Evolutionary conservation across 2,797 vertebrate species (phyloP).

Genomic region (Pangasius macronema): DNA sequence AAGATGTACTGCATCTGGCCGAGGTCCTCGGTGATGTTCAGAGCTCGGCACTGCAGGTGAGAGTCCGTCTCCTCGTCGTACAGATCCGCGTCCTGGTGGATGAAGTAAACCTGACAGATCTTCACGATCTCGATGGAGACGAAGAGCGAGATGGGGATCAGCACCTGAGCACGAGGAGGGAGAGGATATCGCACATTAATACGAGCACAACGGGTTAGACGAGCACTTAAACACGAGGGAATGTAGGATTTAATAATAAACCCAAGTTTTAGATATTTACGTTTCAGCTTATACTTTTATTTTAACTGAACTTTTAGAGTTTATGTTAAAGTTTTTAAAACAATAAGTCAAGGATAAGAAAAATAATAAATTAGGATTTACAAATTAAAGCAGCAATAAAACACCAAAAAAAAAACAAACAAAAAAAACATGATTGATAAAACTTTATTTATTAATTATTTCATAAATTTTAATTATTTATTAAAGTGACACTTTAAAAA

Average conservation of each 20-base stretch:
- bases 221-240: not conserved
- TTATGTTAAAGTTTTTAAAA: too few species aligned
- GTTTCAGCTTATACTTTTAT: not conserved
- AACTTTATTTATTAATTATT: too few species aligned
- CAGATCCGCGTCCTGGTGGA: slow-evolving; percentile 91
- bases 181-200: not conserved
- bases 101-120: slow-evolving; percentile 96
- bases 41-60: slow-evolving; percentile 90
- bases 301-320: not conserved
- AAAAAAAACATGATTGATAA: too few species aligned
- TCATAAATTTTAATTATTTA: too few species aligned
- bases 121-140: slow-evolving; percentile 98
- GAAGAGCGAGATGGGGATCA: slow-evolving; percentile 98
- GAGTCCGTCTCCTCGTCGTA: slow-evolving; percentile 95
- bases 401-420: too few species aligned
- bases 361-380: not conserved
- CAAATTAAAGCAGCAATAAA: not conserved
- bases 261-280: not conserved
- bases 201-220: not conserved
- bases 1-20: slow-evolving; percentile 98
- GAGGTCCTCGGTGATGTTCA: slow-evolving; percentile 97
- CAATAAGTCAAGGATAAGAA: too few species aligned
- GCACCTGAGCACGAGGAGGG: slow-evolving; percentile 73
- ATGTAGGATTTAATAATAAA: too few species aligned
- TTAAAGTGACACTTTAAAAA: too few species aligned